Percentiles rank a stretch among this genome's conserved stretches.
phyloP scores from a whole-genome alignment of 2,113 vertebrate species.

The Octodon degus region DNA sequence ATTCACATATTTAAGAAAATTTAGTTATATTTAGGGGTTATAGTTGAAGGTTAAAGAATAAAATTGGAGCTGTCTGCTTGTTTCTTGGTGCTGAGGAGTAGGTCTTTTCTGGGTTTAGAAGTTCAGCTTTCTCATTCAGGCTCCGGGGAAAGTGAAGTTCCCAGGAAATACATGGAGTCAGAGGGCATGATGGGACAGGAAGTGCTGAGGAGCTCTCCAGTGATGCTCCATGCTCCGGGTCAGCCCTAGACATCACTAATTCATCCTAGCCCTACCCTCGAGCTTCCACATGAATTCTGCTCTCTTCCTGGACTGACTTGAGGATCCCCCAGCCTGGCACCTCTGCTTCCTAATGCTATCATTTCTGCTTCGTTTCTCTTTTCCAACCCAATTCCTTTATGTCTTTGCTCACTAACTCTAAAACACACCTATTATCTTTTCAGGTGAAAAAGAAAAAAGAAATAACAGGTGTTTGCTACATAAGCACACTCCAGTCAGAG shows the following conservation, averaged over 20 bases:
- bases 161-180: background rate
- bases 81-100: background rate
- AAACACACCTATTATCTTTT: background rate
- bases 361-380: background rate
- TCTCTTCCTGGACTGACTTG: background rate
- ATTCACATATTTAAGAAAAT: conserved; percentile 57
- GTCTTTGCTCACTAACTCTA: background rate
- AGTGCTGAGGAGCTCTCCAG: background rate
- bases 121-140: background rate
- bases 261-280: background rate
- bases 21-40: conserved; percentile 49
- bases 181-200: background rate
- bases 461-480: background rate
- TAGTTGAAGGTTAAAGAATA: conserved; percentile 58
- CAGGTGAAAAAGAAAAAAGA: background rate
- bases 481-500: background rate
- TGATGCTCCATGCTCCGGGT: no score
- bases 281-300: background rate
- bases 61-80: conserved; percentile 1
- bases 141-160: background rate
- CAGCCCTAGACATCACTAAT: background rate
- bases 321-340: background rate
- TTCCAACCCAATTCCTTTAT: background rate
- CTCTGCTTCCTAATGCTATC: background rate
- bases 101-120: background rate